Percentiles rank a stretch among this genome's conserved stretches.
Conservation (phyloP, 1,140 invertebrate genomes). For the Aphis gossypii region DNA sequence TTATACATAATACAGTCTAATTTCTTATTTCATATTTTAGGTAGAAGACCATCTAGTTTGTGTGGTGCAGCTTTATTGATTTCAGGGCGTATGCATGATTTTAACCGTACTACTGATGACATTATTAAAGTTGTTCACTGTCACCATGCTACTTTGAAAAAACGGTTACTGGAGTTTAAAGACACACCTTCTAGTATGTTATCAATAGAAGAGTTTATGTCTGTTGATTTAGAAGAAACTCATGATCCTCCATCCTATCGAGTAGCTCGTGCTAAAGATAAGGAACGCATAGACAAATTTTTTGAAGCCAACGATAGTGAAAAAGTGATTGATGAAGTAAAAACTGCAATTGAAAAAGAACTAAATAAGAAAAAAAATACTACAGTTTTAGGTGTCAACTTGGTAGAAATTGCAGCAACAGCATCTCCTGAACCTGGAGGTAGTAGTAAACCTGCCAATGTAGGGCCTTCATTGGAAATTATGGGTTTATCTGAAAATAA, state of each 20-base stretch:
- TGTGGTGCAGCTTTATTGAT: conserved; percentile 83
- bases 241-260: conserved; percentile 97
- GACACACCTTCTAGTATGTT: conserved; percentile 87
- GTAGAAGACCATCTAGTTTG: conserved; percentile 59
- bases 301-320: conserved; percentile 38
- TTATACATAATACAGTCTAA: neutral
- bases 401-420: neutral
- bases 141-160: conserved; percentile 90
- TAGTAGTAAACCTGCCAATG: neutral
- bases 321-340: conserved; percentile 53
- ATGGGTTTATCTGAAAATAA: conserved; percentile 58
- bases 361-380: conserved; percentile 51
- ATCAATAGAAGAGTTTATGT: conserved; percentile 97
- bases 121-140: conserved; percentile 96
- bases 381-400: conserved; percentile 29
- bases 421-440: neutral
- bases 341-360: conserved; percentile 47
- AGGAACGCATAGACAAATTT: conserved; percentile 69
- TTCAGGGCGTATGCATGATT: conserved; percentile 90
- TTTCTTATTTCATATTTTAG: conserved; percentile 25
- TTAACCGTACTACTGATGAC: conserved; percentile 85
- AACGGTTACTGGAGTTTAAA: conserved; percentile 93
- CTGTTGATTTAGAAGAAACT: conserved; percentile 94
- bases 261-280: conserved; percentile 85
- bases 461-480: conserved; percentile 36